Conservation (phyloP, 2,113 vertebrate species). For the Atractosteus spatula region DNA sequence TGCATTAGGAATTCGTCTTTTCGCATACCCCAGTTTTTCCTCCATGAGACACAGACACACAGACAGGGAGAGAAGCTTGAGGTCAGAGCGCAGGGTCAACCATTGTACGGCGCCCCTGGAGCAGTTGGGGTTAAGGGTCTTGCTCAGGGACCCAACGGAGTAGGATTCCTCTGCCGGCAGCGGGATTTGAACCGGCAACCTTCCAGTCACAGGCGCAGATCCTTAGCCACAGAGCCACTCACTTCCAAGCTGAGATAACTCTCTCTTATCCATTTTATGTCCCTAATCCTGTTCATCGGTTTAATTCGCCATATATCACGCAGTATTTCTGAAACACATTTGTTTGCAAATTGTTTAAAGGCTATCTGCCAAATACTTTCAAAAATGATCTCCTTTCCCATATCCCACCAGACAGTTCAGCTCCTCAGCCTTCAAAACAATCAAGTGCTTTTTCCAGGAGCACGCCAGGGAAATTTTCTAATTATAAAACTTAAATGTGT, state of each 20-base stretch:
- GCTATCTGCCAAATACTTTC: constrained; percentile 2
- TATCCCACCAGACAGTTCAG: neutral
- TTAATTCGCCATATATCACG: neutral
- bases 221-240: no score
- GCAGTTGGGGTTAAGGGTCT: no score
- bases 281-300: neutral
- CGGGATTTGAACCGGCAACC: no score
- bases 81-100: no score
- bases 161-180: no score
- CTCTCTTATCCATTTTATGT: neutral
- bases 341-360: constrained; percentile 6
- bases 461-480: neutral
- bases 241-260: neutral
- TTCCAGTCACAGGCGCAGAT: no score
- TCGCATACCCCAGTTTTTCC: no score
- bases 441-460: neutral
- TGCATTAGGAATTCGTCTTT: no score
- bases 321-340: neutral
- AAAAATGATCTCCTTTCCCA: neutral
- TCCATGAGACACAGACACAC: no score
- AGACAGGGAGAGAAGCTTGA: no score
- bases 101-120: no score
- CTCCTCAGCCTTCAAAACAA: neutral
- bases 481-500: constrained; percentile 4
- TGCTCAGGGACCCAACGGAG: no score